Base-by-base conservation (phyloP, 2,888 invertebrate species). In the Meghimatium bilineatum region DNA sequence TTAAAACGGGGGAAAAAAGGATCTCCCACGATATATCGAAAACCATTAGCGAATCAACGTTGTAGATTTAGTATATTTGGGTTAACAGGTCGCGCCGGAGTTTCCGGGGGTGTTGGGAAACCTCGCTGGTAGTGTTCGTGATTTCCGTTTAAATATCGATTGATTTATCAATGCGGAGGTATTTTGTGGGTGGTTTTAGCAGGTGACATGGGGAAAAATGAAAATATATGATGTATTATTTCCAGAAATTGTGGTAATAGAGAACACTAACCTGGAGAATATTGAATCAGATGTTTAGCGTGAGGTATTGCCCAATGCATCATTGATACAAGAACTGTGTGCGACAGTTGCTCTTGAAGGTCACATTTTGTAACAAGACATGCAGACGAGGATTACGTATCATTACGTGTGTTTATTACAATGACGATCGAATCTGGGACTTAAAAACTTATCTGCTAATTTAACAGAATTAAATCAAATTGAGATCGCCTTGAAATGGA, bases 61-160 rank as follows among this genome's bases (percentile, higher is more conserved):
- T 2, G 20, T 34, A 44, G 23, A 5, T 74, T 74, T 44, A 44
- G n/a, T 72, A 36, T 34, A n/a, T 77, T 14, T 77, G 63, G 76
- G 76, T 77, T 49, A 63, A 8, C 38, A n/a, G 60, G 76, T 63
- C 56, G n/a, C 56, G 26, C 23, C 14, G 60, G 76, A 36, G 76
- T 77, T 77, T 38, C 76, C 75, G 52, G 32, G 60, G 14, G 60
- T 20, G 14, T 77, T 77, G 29, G 14, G 76, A 77, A 60, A 36
- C 36, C 60, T 36, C 52, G 34, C 14, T 2, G 5, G 34, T 36
- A 23, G 2, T 34, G 76, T 36, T 77, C 76, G 76, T 77, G 76
- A 77, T 77, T 77, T 77, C 60, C 76, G 76, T 63, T n/a, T 77
- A 63, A 29, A 36, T 12, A 17, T 34, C 8, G 26, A 77, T 77